Base-by-base conservation (phyloP, 2,113 vertebrate species). In the Forbesichthys agassizii region DNA sequence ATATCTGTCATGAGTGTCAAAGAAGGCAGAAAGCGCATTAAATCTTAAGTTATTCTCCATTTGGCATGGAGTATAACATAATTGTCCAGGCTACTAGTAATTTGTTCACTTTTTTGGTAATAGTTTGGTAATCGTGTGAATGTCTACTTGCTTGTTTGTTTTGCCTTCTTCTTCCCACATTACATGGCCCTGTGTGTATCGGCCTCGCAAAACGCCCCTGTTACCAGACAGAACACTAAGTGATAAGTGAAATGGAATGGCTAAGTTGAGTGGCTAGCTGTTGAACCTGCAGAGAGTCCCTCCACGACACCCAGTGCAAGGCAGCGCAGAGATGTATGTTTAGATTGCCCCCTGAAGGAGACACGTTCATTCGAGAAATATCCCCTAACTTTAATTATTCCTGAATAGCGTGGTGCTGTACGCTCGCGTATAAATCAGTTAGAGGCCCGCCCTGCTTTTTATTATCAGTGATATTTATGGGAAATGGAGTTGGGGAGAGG, bases 371-470 rank as follows among this genome's bases (percentile, higher is more conserved):
- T 90, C 85, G 82, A 71, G 66, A 84, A 89, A 82, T 81, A 82
- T 80, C 85, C 84, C 79, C 81, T 81, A 86, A 89, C 80, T 89
- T 90, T 90, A 92, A 92, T 91, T 91, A 90, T 91, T 89, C 84
- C 83, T 89, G 88, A 91, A 90, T 90, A 80, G 80, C 73, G 78
- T 84, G 86, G 77, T 84, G 85, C 80, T 81, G 74, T 80, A 86
- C 75, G 80, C 78, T 7, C 59, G 48, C 68, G 20, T 88, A 88
- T 90, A 90, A 90, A 91, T 91, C 90, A 91, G 81, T 81, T 84
- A 79, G 36, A 42, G 79, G 80, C 81, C 86, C 80, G 83, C 85
- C 80, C 82, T 79, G 82, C 86, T 89, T 90, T 91, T 91, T 91
- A 89, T 90, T 86, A 85, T 83, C 71, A 55, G 70, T 82, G 78